These are phyloP conservation scores for Hemitrygon akajei DNA, from an alignment of 2,797 vertebrate species.

Conservation along the genomic window DNA sequence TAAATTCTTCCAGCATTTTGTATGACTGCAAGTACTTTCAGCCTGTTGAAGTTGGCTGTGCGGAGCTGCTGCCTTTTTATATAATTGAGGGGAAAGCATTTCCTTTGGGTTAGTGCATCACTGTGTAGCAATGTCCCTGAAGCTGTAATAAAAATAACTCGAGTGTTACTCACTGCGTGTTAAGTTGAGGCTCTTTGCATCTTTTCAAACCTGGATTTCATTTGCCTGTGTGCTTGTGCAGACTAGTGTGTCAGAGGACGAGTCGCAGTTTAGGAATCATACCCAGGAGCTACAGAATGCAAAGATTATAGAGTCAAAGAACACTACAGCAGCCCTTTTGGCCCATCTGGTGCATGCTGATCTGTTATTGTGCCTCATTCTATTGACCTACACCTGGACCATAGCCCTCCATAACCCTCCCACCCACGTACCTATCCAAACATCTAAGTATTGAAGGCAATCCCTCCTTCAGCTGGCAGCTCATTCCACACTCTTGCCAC, in stretches of 20 bases:
- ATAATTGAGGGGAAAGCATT: not conserved
- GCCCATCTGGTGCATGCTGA: too few relatives aligned
- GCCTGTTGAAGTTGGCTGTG: not conserved
- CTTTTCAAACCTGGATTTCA: not conserved
- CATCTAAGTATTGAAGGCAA: too few relatives aligned
- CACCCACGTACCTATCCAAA: too few relatives aligned
- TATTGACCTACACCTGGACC: too few relatives aligned
- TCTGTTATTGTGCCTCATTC: too few relatives aligned
- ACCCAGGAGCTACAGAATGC: not conserved
- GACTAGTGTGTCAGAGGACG: not conserved
- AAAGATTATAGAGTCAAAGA: too few relatives aligned
- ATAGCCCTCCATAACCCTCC: too few relatives aligned
- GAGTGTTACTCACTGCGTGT: not conserved
- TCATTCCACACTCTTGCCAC: too few relatives aligned
- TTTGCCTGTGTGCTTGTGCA: not conserved
- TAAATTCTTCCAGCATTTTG: too few relatives aligned
- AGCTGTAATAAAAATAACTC: not conserved
- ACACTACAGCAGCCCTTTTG: too few relatives aligned
- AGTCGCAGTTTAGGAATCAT: not conserved
- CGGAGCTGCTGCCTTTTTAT: not conserved
- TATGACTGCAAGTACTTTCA: too few relatives aligned
- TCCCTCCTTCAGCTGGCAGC: too few relatives aligned
- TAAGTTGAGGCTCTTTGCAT: not conserved
- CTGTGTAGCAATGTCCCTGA: not conserved
- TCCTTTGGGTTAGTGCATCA: not conserved